A percentile compares a stretch with the other conserved stretches of the same genome.
These are phyloP conservation scores for Sebastes hubbsi DNA, from an alignment of 2,797 vertebrate genomes.

Conservation along the genomic window DNA sequence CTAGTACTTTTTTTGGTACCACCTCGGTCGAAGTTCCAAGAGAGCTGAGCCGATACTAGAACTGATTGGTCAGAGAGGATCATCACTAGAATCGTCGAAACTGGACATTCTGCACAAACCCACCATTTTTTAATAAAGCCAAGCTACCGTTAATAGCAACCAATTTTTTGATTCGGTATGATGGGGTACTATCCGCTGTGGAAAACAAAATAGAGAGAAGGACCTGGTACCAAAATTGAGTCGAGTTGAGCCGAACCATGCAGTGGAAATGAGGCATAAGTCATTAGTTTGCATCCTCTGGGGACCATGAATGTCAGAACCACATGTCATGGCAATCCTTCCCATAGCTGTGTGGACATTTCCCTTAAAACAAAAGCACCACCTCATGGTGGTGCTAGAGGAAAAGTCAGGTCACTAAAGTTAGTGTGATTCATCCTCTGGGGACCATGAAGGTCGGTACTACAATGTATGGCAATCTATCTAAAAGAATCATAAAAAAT, in stretches of 20 bases:
- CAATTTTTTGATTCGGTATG: background rate
- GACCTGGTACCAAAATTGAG: background rate
- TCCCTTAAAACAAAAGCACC: background rate
- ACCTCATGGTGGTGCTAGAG: background rate
- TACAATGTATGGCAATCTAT: background rate
- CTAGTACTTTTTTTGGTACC: no score
- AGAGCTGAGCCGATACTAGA: no score
- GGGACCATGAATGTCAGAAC: background rate
- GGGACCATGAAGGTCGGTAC: background rate
- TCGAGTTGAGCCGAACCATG: background rate
- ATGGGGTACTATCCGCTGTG: background rate
- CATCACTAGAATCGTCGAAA: no score
- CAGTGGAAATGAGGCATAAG: no score
- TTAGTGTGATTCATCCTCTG: background rate
- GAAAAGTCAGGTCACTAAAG: background rate
- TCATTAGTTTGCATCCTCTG: background rate
- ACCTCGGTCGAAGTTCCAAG: no score
- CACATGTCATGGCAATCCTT: background rate
- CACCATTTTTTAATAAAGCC: accelerated
- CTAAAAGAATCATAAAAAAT: background rate
- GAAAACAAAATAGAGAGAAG: no score
- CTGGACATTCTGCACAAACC: no score
- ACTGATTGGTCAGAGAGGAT: no score
- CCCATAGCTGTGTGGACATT: background rate
- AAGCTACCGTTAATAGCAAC: no score